Base-by-base conservation (phyloP, 2,888 invertebrate species). In the Cataglyphis altisquamis region DNA sequence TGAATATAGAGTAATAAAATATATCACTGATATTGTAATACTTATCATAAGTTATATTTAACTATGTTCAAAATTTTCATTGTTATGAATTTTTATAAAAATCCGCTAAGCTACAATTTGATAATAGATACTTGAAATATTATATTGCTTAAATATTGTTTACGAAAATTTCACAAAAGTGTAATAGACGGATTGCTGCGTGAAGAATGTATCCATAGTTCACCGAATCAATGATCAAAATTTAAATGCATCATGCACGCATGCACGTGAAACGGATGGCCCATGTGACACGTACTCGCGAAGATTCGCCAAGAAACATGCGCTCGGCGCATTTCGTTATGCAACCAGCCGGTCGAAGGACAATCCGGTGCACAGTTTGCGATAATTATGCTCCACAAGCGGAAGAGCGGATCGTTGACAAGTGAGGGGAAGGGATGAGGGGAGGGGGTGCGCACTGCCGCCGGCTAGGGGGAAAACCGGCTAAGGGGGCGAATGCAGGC, bases 261-360 rank as follows among this genome's bases (percentile, higher is more conserved):
- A 73, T n/a, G 57, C 87, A 85, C 74, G 83, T 78, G 78, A 85
- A 78, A 82, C 32, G 41, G 15, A 36, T 21, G 68, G 48, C 32
- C 74, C 88, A 70, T 78, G 85, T 82, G 86, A 89, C 82, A 45
- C 52, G 45, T 45, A 67, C 68, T 67, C 72, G 52, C 62, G 81
- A 72, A 77, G 66, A 60, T 52, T 52, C 67, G n/a, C 8, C 68
- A 55, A 77, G 77, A 77, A 83, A 78, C 64, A 41, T 70, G 83
- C 74, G 57, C 55, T 63, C 73, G 78, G 80, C 73, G 77, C 74
- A 29, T 88, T 74, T 82, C 64, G 90, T 89, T 90, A 89, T 84
- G 87, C 87, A 87, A 90, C 80, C 83, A 21, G 45, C 25, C 66
- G 83, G 57, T 72, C 88, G 88, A 90, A 90, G 90, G 88, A 88